Conservation (phyloP, 2,113 vertebrate species). For the Indri indri region DNA sequence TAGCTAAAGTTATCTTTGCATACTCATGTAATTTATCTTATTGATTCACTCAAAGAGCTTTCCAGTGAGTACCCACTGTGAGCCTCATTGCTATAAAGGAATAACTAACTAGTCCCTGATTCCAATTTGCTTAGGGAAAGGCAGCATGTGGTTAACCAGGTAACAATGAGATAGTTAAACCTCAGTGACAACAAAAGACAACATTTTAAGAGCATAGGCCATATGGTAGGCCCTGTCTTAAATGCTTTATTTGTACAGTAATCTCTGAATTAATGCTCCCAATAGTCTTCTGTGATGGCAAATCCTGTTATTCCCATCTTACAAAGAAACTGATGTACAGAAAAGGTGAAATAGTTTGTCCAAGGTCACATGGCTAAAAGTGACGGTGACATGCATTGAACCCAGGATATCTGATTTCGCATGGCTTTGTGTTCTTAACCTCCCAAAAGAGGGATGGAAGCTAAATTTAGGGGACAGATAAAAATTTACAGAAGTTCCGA, state of each 20-base stretch:
- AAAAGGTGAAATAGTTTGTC: not conserved
- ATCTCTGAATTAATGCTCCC: not conserved
- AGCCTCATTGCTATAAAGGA: not conserved
- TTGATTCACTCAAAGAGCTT: not conserved
- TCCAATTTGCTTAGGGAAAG: not conserved
- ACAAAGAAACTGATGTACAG: not conserved
- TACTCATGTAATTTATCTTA: not conserved
- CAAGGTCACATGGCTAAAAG: not conserved
- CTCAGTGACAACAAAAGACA: not conserved
- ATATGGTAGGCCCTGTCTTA: not conserved
- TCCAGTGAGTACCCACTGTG: not conserved
- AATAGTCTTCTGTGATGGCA: not conserved
- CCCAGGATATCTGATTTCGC: not conserved
- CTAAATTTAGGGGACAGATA: not conserved
- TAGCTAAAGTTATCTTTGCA: not conserved
- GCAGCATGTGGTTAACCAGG: not conserved
- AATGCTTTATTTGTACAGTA: not conserved
- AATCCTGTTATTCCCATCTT: not conserved
- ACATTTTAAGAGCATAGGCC: not conserved
- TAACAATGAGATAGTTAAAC: not conserved
- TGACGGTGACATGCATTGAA: not conserved
- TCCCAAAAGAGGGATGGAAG: not conserved
- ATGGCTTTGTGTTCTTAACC: not conserved
- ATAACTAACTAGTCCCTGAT: constrained; percentile 2
- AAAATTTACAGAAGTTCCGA: constrained; percentile 11